phyloP scores from a whole-genome alignment of 1,140 invertebrate genomes.

The Leptopilina clavipes region DNA sequence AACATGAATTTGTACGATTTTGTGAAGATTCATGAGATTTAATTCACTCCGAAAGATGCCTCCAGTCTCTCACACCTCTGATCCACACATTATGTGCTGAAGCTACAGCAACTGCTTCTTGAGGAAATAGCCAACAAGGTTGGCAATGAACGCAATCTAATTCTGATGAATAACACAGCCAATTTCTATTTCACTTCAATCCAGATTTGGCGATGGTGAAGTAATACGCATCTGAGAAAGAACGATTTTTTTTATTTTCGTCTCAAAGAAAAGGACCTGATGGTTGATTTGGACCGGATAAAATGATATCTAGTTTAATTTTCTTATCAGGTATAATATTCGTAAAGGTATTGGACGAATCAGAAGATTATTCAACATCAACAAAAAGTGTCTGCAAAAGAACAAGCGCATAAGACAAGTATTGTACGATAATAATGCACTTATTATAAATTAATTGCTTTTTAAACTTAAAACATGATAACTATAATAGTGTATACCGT shows the following conservation, averaged over 20 bases:
- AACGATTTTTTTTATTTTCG: neutral
- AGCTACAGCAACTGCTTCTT: neutral
- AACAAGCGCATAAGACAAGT: neutral
- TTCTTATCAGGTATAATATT: neutral
- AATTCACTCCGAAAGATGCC: neutral
- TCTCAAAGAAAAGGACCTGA: no score
- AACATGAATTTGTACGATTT: neutral
- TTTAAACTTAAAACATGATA: no score
- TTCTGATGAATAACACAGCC: neutral
- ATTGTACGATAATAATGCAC: neutral
- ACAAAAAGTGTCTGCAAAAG: neutral
- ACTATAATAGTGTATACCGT: no score
- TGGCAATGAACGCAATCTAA: neutral
- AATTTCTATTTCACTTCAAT: neutral
- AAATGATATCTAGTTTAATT: neutral
- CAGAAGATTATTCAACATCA: neutral
- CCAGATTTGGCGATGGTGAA: neutral
- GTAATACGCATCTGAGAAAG: neutral
- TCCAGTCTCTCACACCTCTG: neutral
- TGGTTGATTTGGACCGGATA: neutral
- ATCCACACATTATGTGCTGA: neutral
- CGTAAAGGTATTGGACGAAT: neutral
- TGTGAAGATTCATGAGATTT: neutral
- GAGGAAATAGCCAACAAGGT: neutral
- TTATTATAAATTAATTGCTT: no score